These are phyloP conservation scores for Oligia latruncula DNA, from an alignment of 2,888 invertebrate genomes.

Conservation along the genomic window DNA sequence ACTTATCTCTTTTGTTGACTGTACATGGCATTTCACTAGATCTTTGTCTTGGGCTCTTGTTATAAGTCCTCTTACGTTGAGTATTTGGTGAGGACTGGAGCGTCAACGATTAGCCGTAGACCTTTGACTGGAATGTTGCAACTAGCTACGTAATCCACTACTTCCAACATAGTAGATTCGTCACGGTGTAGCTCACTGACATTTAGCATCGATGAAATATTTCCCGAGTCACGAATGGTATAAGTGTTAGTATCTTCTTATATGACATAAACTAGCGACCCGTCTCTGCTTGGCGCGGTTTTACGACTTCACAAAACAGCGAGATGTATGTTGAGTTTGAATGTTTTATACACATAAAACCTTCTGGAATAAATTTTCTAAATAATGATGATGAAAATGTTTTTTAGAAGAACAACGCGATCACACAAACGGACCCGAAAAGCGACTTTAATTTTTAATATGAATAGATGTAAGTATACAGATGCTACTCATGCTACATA, in stretches of 20 bases:
- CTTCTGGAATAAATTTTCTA: too few species aligned
- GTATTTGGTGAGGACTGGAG: neutral
- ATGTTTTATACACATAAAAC: neutral
- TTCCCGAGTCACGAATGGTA: slow-evolving; percentile 6
- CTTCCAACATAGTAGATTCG: slow-evolving; percentile 9
- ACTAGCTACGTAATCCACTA: slow-evolving; percentile 10
- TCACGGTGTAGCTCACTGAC: slow-evolving; percentile 40
- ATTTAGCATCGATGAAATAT: slow-evolving; percentile 42
- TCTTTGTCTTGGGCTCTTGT: neutral
- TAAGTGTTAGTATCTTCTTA: neutral
- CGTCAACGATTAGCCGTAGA: slow-evolving; percentile 23
- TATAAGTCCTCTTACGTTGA: slow-evolving; percentile 8
- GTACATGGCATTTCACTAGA: neutral
- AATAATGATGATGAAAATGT: neutral
- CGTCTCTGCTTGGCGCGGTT: neutral
- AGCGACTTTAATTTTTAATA: neutral
- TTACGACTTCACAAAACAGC: neutral
- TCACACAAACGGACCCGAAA: neutral
- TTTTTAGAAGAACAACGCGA: neutral
- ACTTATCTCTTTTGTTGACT: too few species aligned
- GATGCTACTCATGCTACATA: too few species aligned
- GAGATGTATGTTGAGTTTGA: neutral
- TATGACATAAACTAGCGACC: neutral
- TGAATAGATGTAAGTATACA: neutral
- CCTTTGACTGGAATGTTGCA: slow-evolving; percentile 41